Percentiles rank a stretch among this genome's conserved stretches.
phyloP scores from a whole-genome alignment of 2,113 vertebrate species.

The Pedetes capensis region DNA sequence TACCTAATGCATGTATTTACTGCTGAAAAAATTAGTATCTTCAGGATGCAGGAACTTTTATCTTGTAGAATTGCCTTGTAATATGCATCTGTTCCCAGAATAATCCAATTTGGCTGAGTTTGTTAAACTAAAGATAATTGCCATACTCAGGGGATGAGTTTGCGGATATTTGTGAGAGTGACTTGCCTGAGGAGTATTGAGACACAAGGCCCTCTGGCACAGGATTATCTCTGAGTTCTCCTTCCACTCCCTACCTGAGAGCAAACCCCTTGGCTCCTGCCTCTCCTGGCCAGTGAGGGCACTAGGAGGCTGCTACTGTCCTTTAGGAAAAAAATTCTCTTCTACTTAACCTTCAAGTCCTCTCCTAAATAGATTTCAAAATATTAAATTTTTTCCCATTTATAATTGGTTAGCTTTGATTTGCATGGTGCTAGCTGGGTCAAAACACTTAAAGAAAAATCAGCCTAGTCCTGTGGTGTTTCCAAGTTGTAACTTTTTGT shows the following conservation, averaged over 20 bases:
- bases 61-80: conserved; percentile 56
- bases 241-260: not conserved
- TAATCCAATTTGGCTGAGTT: conserved; percentile 42
- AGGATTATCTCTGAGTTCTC: not conserved
- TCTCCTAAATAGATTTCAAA: not conserved
- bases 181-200: not conserved
- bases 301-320: not conserved
- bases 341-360: not conserved
- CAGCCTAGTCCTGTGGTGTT: not conserved
- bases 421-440: not conserved
- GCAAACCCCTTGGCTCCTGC: not conserved
- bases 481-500: not conserved
- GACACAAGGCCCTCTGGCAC: not conserved
- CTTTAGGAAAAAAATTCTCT: not conserved
- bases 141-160: not conserved
- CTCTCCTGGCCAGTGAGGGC: not conserved
- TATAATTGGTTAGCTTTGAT: not conserved
- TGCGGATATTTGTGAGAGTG: not conserved
- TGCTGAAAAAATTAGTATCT: conserved; percentile 53
- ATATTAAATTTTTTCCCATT: not conserved
- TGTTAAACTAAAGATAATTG: not conserved
- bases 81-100: conserved; percentile 42
- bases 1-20: conserved; percentile 50
- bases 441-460: not conserved
- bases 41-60: conserved; percentile 55